phyloP scores from a whole-genome alignment of 1,140 invertebrate genomes.

The Leptinotarsa lineolata region DNA sequence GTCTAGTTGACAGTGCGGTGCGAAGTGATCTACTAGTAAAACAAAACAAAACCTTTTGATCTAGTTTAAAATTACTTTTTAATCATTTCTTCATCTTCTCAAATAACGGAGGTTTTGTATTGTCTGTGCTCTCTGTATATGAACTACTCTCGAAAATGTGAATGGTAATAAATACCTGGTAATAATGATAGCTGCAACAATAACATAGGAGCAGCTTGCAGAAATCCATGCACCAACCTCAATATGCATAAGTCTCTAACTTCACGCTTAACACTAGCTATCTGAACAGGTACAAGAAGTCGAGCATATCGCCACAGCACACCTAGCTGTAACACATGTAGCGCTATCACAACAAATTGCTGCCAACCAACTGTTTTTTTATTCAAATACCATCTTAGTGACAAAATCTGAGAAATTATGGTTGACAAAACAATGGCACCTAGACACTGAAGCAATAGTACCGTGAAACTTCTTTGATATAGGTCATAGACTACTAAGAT shows the following conservation, averaged over 20 bases:
- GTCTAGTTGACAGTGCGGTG: too few species aligned
- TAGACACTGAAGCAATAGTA: slow-evolving; percentile 68
- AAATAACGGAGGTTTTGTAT: too few species aligned
- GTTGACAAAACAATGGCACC: slow-evolving; percentile 70
- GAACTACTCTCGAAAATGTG: slow-evolving; percentile 26
- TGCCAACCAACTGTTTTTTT: slow-evolving; percentile 50
- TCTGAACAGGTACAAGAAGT: slow-evolving; percentile 83
- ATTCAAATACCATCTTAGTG: slow-evolving; percentile 61
- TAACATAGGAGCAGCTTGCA: slow-evolving; percentile 85
- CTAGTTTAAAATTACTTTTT: too few species aligned
- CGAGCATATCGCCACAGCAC: slow-evolving; percentile 89
- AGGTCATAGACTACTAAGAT: slow-evolving; percentile 82
- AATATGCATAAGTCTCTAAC: slow-evolving; percentile 74
- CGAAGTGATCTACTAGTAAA: too few species aligned
- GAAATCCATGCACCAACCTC: slow-evolving; percentile 83
- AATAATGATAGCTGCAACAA: slow-evolving; percentile 81
- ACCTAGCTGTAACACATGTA: slow-evolving; percentile 80
- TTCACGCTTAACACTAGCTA: slow-evolving; percentile 81
- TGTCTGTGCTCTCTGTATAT: too few species aligned
- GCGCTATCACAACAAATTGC: slow-evolving; percentile 61
- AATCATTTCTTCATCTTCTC: too few species aligned
- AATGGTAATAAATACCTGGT: slow-evolving; percentile 54
- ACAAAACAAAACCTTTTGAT: too few species aligned
- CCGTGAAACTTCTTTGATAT: slow-evolving; percentile 65
- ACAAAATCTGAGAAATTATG: slow-evolving; percentile 73